Evolutionary conservation across 2,797 vertebrate species (phyloP), one percentile per base, ranked within the genome.

Genomic region (Rousettus madagascariensis): DNA sequence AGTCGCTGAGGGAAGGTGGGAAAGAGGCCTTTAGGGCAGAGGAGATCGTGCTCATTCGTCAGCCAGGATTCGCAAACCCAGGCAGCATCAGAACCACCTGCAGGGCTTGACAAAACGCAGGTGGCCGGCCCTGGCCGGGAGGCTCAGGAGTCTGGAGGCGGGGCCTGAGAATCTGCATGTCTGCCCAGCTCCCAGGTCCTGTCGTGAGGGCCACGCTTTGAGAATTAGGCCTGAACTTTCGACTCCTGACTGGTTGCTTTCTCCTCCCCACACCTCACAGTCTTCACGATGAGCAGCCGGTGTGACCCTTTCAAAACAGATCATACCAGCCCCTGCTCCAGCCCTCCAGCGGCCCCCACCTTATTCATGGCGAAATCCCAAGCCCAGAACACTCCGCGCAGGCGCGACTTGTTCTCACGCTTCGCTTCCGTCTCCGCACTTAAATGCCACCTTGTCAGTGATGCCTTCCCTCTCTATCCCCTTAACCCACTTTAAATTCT

Each of bases 111-210:
- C 6, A 6, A 11, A 46, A 3, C 19, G 3, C 46, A 3, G 24
- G 1, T 1, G 10, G 15, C 30, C 5, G 24, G 28, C 28, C n/a
- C 24, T 6, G 12, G 17, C 43, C 36, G 36, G 5, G 38, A 49
- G 26, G 28, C 4, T 0, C 20, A 0, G 6, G 5, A 19, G 22
- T 22, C 22, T 28, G 30, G 10, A 8, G 5, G 1, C 0, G 11
- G 30, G 8, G 5, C 30, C 75, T 24, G 72, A 36, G 30, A 5
- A 43, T 3, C 2, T 1, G 3, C 26, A 0, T 1, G 9, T 15
- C 36, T 0, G 2, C 30, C 36, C 53, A 22, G 36, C 82, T 53
- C 13, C 38, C 6, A 13, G 51, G 2, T 5, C 6, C 51, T 24
- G 53, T 10, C 30, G 51, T 24, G 30, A 41, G 43, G 49, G 3